These are phyloP conservation scores for Lepilemur ruficaudatus DNA, from an alignment of 2,797 vertebrate genomes.

Conservation along the genomic window DNA sequence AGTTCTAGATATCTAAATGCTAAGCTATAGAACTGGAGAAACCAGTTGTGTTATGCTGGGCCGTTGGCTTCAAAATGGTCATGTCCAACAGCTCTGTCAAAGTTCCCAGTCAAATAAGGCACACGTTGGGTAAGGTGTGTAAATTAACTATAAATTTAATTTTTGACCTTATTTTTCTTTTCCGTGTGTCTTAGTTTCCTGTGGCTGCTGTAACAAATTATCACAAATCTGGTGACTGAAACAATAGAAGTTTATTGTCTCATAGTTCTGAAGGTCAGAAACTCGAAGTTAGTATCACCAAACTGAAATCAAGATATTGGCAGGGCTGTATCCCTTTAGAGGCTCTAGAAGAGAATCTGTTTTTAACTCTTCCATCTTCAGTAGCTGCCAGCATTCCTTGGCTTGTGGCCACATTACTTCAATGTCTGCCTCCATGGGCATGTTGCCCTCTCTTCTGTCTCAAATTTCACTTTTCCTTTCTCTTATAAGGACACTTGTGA, in stretches of 20 bases:
- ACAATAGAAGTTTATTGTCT: background rate
- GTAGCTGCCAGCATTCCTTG: background rate
- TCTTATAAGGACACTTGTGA: background rate
- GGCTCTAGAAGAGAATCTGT: background rate
- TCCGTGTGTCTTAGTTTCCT: background rate
- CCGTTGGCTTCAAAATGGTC: background rate
- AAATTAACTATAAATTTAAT: background rate
- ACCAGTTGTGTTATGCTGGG: background rate
- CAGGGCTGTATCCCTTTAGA: background rate
- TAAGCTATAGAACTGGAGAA: background rate
- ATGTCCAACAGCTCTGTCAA: background rate
- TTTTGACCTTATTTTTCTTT: background rate
- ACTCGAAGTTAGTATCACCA: background rate
- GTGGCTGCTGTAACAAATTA: background rate
- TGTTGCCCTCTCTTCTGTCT: background rate
- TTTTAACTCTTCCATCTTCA: background rate
- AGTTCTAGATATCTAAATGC: background rate
- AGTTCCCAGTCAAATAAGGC: background rate
- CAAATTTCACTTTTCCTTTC: background rate
- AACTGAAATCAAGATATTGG: background rate
- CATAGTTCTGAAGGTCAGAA: background rate
- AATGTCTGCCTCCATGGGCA: background rate
- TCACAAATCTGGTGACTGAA: background rate
- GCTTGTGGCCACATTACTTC: background rate
- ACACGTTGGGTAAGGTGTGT: background rate